Evolutionary conservation across 1,140 invertebrate genomes (phyloP), one percentile per base, ranked within the genome.

Genomic region (Hermetia illucens): DNA sequence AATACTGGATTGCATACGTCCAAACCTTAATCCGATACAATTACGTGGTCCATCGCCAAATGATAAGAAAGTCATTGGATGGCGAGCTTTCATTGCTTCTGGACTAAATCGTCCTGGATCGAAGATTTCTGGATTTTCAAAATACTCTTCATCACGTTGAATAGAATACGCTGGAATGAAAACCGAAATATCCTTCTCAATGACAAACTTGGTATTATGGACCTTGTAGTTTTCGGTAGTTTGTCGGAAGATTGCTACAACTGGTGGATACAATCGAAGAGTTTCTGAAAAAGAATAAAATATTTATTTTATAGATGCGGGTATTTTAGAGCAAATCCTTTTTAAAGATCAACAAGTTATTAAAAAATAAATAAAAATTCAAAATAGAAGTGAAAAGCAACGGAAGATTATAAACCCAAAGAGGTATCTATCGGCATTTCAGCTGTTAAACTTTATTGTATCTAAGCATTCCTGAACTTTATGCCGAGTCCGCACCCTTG

Each of bases 101-200:
- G 12, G 6, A 12, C 64, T 3, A 42, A 69, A 78, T 50, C 76
- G 52, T 41, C 77, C 73, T 0, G 77, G 77, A 47, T 71, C 61
- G 46, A 79, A 80, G 43, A 54, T 57, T 3, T 70, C 53, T 3
- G 77, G 75, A 34, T 79, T 52, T 1, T 68, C 61, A 60, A 65
- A 79, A 44, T 65, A 59, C 3, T 68, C 48, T 2, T 66, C 60
- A 61, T 76, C 68, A 12, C 66, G 63, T 40, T 85, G 81, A 22
- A 85, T 58, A 3, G 68, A 69, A 24, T 71, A 60, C 2, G 71
- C 58, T 0, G 75, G 68, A 21, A 82, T 65, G 12, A 70, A 53
- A 12, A 81, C 50, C 8, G 64, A 50, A 2, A 65, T 73, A 3
- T 70, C 77, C 52, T 69, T 58, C 34, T 72, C 64, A 25, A 75